Conservation (phyloP, 2,888 invertebrate species). For the Yponomeuta sedellus region DNA sequence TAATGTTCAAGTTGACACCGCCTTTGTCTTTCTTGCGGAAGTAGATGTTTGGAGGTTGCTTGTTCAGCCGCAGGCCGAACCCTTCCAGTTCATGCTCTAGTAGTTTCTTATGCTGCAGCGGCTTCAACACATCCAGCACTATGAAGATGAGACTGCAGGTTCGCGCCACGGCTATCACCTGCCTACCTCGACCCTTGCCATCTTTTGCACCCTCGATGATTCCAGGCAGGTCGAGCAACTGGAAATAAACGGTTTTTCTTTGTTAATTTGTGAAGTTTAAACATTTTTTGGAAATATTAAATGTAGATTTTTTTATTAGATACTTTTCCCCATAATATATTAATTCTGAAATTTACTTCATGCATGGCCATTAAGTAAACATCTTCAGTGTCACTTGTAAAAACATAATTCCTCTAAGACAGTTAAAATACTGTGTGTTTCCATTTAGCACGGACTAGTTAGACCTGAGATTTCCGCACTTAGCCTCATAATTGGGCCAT, state of each 20-base stretch:
- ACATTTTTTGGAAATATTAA: too few species aligned
- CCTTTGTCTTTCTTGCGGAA: conserved; percentile 99
- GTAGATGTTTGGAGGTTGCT: conserved; percentile 97
- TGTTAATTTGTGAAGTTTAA: neutral
- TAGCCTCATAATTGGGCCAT: too few species aligned
- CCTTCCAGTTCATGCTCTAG: conserved; percentile 99
- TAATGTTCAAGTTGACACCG: conserved; percentile 95
- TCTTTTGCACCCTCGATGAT: conserved; percentile 99
- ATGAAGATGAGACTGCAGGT: conserved; percentile 99
- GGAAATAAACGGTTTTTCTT: conserved; percentile 23
- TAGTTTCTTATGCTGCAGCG: conserved; percentile 95
- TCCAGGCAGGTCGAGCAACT: conserved; percentile 98
- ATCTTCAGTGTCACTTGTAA: too few species aligned
- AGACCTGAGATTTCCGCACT: too few species aligned
- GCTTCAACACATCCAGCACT: conserved; percentile 97
- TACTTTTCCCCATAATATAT: too few species aligned
- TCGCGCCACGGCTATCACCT: conserved; percentile 98
- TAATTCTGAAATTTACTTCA: too few species aligned
- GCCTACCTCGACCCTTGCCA: conserved; percentile 98
- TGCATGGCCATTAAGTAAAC: too few species aligned
- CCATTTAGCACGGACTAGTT: too few species aligned
- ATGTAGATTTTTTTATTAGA: too few species aligned
- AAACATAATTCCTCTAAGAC: too few species aligned
- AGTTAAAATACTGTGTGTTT: too few species aligned
- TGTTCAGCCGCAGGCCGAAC: conserved; percentile 96